Evolutionary conservation across 2,888 invertebrate species (phyloP), one percentile per base, ranked within the genome.

Genomic region (Drosophila nigricruria): DNA sequence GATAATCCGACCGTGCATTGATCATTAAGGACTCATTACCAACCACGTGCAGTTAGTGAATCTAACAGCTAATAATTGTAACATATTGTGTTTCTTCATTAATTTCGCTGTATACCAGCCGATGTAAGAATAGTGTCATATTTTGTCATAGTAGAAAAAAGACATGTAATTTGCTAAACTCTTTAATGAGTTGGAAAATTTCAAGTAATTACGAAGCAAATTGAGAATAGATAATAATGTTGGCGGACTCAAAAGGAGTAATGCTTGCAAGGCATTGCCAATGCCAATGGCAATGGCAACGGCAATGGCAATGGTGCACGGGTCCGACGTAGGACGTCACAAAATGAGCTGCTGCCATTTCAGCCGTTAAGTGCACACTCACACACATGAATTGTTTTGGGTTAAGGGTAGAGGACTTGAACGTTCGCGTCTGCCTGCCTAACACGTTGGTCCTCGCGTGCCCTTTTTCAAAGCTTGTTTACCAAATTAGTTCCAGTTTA

Each of bases 401-500:
- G 27, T 32, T 54, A 38, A 23, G 80, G 72, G 63, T 66, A 61
- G 49, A 49, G 60, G 30, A 47, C 54, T 18, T 18, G 12, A 38
- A 40, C 34, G 53, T 38, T 18, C 42, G 45, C 20, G 54, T 34
- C 47, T 47, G 49, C 30, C 36, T 30, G 63, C 30, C 38, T 60
- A 47, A 45, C 66, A 54, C 53, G 43, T 50, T 84, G 59, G 53
- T 43, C 47, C 45, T 45, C 38, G 38, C 40, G 50, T 61, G 47
- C 61, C 53, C 66, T 65, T 66, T 75, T 84, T 71, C 56, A 60
- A 70, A 70, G 73, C 67, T 67, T 79, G 78, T 71, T 81, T 76
- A 72, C 75, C 69, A 83, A 88, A 84, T 84, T 84, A 84, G 84
- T 84, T 84, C 84, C 84, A 79, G 74, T 74, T 88, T 84, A 88